These are phyloP conservation scores for Dynastes grantii DNA, from an alignment of 2,888 invertebrate species.

Conservation along the genomic window DNA sequence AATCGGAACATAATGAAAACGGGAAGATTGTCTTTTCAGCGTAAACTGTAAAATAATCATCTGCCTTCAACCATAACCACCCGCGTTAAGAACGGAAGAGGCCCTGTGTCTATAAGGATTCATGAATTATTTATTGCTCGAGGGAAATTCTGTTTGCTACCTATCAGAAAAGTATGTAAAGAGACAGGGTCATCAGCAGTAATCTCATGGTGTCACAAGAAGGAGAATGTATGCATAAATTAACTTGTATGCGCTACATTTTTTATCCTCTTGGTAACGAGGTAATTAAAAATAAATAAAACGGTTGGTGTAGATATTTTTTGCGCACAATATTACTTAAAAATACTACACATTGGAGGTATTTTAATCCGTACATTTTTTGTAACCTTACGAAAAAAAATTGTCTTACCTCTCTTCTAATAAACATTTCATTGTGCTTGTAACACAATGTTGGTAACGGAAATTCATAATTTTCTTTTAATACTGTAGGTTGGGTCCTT, in stretches of 20 bases:
- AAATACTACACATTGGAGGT: too few species aligned
- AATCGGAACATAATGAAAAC: constrained; percentile 46
- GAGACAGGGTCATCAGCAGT: constrained; percentile 22
- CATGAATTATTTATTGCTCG: constrained; percentile 65
- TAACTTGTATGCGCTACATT: not conserved
- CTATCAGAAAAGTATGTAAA: constrained; percentile 38
- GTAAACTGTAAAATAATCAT: constrained; percentile 61
- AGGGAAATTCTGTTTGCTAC: constrained; percentile 63
- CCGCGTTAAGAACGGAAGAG: constrained; percentile 21
- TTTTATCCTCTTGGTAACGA: too few species aligned
- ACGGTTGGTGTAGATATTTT: too few species aligned
- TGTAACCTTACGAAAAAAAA: too few species aligned
- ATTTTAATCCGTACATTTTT: too few species aligned
- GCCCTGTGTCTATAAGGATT: constrained; percentile 60
- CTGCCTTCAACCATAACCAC: constrained; percentile 54
- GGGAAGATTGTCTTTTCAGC: constrained; percentile 48
- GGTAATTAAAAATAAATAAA: too few species aligned
- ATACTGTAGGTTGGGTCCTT: too few species aligned
- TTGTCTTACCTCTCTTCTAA: too few species aligned
- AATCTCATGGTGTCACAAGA: constrained; percentile 1
- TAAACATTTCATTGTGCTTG: too few species aligned
- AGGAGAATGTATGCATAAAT: constrained; percentile 10
- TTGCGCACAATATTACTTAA: too few species aligned
- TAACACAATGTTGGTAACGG: too few species aligned
- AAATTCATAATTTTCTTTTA: too few species aligned